Evolutionary conservation across 2,113 vertebrate species (phyloP).

Genomic region (Oplegnathus fasciatus): DNA sequence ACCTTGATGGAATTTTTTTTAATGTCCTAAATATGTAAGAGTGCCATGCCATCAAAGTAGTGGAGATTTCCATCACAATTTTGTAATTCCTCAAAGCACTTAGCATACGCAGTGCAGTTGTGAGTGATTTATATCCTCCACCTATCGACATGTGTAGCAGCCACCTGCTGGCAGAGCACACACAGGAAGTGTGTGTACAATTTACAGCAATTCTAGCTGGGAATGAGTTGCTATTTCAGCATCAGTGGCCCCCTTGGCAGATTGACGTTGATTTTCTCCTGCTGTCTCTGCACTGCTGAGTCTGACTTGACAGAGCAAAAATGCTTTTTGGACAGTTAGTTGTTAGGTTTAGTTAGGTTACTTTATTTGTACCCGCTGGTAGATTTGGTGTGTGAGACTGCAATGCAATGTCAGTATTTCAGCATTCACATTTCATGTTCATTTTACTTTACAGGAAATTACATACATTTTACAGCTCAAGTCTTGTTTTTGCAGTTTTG

Average conservation of each 20-base stretch:
- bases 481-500: neutral
- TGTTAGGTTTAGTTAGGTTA: too few species aligned
- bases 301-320: conserved; percentile 15
- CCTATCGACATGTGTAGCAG: neutral
- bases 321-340: neutral
- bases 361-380: too few species aligned
- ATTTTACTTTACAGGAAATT: neutral
- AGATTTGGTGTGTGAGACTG: neutral
- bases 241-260: conserved; percentile 12
- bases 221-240: conserved; percentile 28
- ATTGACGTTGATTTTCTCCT: conserved; percentile 18
- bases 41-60: neutral
- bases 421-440: neutral
- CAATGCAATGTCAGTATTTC: neutral
- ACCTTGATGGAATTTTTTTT: neutral
- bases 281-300: conserved; percentile 6
- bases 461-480: neutral
- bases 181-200: neutral
- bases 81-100: conserved; percentile 10
- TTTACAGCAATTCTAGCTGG: neutral
- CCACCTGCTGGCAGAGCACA: neutral
- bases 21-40: neutral
- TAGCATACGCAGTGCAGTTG: neutral
- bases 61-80: neutral
- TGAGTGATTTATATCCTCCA: conserved; percentile 2